A percentile compares a stretch with the other conserved stretches of the same genome.
phyloP scores from a whole-genome alignment of 2,888 invertebrate genomes.

The Orthosia gothica region DNA sequence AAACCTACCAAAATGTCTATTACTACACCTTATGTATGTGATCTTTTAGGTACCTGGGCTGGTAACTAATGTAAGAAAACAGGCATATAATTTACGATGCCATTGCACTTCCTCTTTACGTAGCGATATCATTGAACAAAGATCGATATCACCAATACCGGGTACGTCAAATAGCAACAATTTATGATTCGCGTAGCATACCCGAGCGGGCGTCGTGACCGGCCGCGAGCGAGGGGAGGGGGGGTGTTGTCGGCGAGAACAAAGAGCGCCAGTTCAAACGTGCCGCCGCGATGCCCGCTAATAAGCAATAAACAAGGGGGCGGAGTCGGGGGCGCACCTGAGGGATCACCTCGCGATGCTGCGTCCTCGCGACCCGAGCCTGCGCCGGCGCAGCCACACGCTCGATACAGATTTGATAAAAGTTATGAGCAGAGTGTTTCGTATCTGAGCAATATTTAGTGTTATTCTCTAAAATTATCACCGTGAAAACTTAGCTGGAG shows the following conservation, averaged over 20 bases:
- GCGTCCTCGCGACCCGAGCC: constrained; percentile 71
- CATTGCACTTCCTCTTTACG: constrained; percentile 85
- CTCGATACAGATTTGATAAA: constrained; percentile 63
- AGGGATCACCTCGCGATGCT: constrained; percentile 87
- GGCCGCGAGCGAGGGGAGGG: constrained; percentile 72
- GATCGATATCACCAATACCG: constrained; percentile 88
- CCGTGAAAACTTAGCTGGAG: no score
- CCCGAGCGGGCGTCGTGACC: constrained; percentile 86
- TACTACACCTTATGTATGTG: neutral
- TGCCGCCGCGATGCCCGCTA: constrained; percentile 89
- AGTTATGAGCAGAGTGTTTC: constrained; percentile 48
- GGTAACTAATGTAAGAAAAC: constrained; percentile 61
- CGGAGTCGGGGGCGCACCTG: constrained; percentile 89
- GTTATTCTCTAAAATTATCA: no score
- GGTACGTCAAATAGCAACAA: constrained; percentile 90
- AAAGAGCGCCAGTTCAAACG: constrained; percentile 89
- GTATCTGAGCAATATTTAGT: constrained; percentile 6
- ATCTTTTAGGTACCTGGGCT: constrained; percentile 3
- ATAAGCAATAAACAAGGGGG: constrained; percentile 92
- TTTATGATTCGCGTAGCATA: constrained; percentile 89
- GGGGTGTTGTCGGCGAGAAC: constrained; percentile 86
- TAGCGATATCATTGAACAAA: constrained; percentile 86
- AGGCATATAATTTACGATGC: constrained; percentile 74
- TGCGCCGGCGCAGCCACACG: constrained; percentile 69
- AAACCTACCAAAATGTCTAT: no score